Evolutionary conservation across 2,797 vertebrate genomes (phyloP).

Genomic region (Darevskia mixta): DNA sequence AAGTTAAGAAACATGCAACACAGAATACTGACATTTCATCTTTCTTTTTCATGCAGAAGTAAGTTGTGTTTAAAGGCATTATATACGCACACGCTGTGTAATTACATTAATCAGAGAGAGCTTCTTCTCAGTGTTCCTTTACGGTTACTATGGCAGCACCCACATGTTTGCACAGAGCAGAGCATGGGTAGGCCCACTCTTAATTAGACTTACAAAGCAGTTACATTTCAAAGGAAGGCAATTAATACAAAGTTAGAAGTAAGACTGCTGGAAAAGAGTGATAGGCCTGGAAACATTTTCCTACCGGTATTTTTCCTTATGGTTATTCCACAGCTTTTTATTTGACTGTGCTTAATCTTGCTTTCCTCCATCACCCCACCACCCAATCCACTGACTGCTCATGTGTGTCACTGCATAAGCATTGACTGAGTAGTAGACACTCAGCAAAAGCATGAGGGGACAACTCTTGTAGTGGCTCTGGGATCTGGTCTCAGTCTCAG

Average conservation of each 20-base stretch:
- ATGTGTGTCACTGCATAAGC: background rate
- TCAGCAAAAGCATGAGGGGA: background rate
- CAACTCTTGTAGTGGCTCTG: background rate
- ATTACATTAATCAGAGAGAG: constrained; percentile 81
- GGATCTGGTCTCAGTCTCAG: too few relatives aligned
- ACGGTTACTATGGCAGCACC: constrained; percentile 81
- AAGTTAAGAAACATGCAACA: constrained; percentile 63
- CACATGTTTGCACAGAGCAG: constrained; percentile 76
- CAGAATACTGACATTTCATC: constrained; percentile 68
- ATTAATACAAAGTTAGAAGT: constrained; percentile 73
- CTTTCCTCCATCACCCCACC: background rate
- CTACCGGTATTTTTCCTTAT: constrained; percentile 57
- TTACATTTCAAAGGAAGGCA: constrained; percentile 74
- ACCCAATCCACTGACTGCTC: background rate
- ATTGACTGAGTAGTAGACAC: background rate
- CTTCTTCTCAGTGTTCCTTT: constrained; percentile 75
- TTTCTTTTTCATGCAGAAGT: constrained; percentile 73
- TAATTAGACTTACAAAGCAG: constrained; percentile 79
- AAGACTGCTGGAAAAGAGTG: constrained; percentile 61
- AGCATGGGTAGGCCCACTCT: constrained; percentile 71
- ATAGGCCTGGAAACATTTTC: constrained; percentile 58
- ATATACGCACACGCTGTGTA: constrained; percentile 74
- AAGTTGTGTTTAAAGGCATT: constrained; percentile 78
- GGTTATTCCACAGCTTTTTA: constrained; percentile 50
- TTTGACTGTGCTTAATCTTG: constrained; percentile 32